Base-by-base conservation (phyloP, 2,888 invertebrate species). In the Amiota communis region DNA sequence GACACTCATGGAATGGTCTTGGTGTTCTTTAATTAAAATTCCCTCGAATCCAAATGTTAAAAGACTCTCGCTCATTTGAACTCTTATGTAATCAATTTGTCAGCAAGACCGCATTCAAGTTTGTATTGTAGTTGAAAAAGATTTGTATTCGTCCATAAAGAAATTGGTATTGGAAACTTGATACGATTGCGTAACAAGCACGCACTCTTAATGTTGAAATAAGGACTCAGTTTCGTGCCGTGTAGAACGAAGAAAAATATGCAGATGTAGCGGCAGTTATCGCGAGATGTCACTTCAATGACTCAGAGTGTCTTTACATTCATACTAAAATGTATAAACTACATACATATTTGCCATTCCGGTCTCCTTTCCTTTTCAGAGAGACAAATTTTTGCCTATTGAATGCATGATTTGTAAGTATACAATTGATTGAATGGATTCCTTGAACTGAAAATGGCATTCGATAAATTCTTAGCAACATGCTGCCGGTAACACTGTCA, bases 81-180 rank as follows among this genome's bases (percentile, higher is more conserved):
- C 8, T 56, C 15, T 79, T 77, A 76, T 75, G 77, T 70, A 81
- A 80, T 84, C 82, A 83, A 82, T 82, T 82, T 83, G 84, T 84
- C 84, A 80, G 82, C 78, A 64, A 64, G 15, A 56, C 8, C 12
- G 20, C 17, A 59, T 36, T 11, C 11, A 20, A 36, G 11, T 13
- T n/a, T 63, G 73, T 69, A 82, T 79, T 77, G 76, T 79, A 36
- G 20, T 17, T 63, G 8, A 63, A 63, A 36, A 11, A n/a, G 36
- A 13, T 63, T 63, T 13, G 36, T 36, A 46, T 63, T 36, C 74
- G 71, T 77, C 76, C 72, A 71, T 70, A 15, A 10, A 11, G 68
- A 13, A 70, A 80, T 79, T 76, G 73, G 74, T 78, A 78, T 75
- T 51, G 81, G 84, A 77, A 83, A 83, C 75, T 77, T 74, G 83